Base-by-base conservation (phyloP, 2,113 vertebrate species). In the Puntigrus tetrazona region DNA sequence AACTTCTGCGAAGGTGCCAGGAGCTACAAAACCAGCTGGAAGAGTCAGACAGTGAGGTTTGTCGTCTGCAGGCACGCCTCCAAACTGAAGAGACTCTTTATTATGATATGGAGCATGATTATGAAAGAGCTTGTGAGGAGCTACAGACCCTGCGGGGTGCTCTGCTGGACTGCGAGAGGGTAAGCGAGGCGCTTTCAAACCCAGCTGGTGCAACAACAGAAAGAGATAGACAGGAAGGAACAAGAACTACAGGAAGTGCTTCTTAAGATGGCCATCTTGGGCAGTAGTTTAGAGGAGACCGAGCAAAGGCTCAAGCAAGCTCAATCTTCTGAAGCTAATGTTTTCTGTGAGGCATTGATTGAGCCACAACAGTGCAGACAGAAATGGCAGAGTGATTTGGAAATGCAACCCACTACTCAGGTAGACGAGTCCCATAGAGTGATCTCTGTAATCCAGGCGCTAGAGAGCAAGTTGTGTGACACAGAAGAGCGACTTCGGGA, bases 401-500 rank as follows among this genome's bases (percentile, higher is more conserved):
- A 25, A 41, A 88, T 22, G 74, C 92, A 31, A 57, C 85, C 85
- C 31, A 4, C 29, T 78, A 20, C 73, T 25, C 52, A 55, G 1
- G 87, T 88, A 0, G 92, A 93, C 0, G 95, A 97, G 67, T 88
- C 95, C 0, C 96, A 97, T 27, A 94, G 90, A 25, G 96, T 96
- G 22, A 93, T 97, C 75, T 96, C 96, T 11, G 94, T 96, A 80
- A 98, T 98, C 86, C 95, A 96, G 84, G 93, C 94, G 3, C 92
- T 98, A 78, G 97, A 99, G 92, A 96, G 92, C 27, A 98, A 98
- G 82, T 95, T 98, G 38, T 96, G 95, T 0, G 90, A 95, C 76
- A 98, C 96, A 0, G 97, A 99, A 88, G 96, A 97, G 34, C 97
- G 97, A 81, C 94, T 99, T 18, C 95, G 95, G 86, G 95, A 96